phyloP scores from a whole-genome alignment of 2,888 invertebrate genomes.

The Acrocera orbiculus region DNA sequence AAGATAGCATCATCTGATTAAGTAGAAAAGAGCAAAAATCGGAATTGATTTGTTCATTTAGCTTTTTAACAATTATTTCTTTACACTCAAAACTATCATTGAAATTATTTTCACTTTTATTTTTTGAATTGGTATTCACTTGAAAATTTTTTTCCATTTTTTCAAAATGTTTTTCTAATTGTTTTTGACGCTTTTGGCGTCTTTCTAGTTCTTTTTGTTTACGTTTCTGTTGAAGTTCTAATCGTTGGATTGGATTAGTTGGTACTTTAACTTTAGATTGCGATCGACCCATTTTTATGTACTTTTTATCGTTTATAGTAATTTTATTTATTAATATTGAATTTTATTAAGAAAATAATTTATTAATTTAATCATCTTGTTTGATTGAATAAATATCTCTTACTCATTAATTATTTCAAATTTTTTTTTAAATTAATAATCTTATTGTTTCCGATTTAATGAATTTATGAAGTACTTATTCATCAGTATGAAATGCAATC shows the following conservation, averaged over 20 bases:
- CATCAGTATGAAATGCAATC: too few relatives aligned
- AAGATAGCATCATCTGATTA: constrained; percentile 55
- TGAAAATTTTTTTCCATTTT: constrained; percentile 11
- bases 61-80: constrained; percentile 32
- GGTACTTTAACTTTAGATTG: constrained; percentile 20
- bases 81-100: constrained; percentile 5
- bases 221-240: constrained; percentile 16
- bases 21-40: constrained; percentile 53
- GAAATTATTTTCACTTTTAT: constrained; percentile 8
- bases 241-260: constrained; percentile 22
- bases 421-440: too few relatives aligned
- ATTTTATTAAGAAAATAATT: not conserved
- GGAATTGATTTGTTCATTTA: constrained; percentile 41
- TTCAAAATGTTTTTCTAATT: not conserved
- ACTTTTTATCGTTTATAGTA: not conserved
- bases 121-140: constrained; percentile 20
- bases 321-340: not conserved
- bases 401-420: too few relatives aligned
- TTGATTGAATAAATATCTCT: not conserved
- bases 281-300: constrained; percentile 21
- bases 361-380: not conserved
- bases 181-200: too few relatives aligned
- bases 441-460: too few relatives aligned
- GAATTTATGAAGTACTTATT: too few relatives aligned
- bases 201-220: constrained; percentile 18